Conservation (phyloP, 2,113 vertebrate genomes). For the Oncorhynchus clarkii region DNA sequence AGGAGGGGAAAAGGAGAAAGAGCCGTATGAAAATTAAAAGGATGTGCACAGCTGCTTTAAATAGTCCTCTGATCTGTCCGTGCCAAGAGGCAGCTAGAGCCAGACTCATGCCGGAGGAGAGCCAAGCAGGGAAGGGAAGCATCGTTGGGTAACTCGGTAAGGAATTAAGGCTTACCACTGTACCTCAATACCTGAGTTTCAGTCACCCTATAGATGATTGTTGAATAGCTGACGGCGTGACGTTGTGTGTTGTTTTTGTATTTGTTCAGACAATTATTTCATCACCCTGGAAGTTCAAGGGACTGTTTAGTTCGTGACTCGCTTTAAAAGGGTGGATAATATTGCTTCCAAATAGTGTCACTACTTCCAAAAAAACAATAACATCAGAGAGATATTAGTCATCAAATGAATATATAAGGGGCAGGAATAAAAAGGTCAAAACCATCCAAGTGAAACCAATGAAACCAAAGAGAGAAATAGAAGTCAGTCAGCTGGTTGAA, state of each 20-base stretch:
- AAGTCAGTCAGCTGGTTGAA: slow-evolving; percentile 30
- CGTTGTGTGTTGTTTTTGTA: too few relatives aligned
- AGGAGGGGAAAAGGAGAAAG: background rate
- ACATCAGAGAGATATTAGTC: slow-evolving; percentile 31
- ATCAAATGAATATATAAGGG: slow-evolving; percentile 3
- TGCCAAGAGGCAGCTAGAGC: background rate
- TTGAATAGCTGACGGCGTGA: background rate
- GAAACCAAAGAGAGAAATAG: background rate
- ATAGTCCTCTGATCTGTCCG: background rate
- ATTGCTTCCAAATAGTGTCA: background rate
- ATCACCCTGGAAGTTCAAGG: background rate
- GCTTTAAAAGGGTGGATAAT: background rate
- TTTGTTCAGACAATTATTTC: too few relatives aligned
- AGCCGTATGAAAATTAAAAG: slow-evolving; percentile 2
- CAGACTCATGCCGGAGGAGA: background rate
- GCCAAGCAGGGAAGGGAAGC: background rate
- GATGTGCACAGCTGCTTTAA: slow-evolving; percentile 12
- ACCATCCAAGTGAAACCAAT: background rate
- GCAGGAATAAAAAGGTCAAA: slow-evolving; percentile 3
- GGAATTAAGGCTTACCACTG: background rate
- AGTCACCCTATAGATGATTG: background rate
- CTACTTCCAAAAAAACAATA: background rate
- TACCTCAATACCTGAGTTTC: background rate
- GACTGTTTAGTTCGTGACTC: background rate
- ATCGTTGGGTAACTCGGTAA: background rate